Evolutionary conservation across 2,888 invertebrate genomes (phyloP), one percentile per base, ranked within the genome.

Genomic region (Leucophenga montana): DNA sequence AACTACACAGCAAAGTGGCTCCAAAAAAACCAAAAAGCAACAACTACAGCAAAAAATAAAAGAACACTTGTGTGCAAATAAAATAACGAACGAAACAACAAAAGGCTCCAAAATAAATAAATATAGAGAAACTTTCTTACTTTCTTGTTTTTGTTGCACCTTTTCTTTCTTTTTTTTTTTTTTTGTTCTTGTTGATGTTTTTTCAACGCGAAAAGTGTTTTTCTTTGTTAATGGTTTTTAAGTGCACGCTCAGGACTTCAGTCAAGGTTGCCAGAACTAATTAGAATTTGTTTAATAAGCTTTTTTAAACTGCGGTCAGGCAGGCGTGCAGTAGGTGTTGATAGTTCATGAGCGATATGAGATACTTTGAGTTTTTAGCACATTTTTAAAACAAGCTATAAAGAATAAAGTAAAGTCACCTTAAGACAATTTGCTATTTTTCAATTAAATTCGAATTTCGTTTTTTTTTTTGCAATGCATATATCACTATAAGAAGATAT

Each of bases 391-490:
- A 27, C 5, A 27, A n/a, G n/a, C n/a, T n/a, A n/a, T n/a, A n/a
- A n/a, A n/a, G n/a, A n/a, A n/a, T n/a, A 14, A 22, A 27, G 1
- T 44, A 3, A 31, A 6, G 3, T 46, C 18, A n/a, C 20, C 31
- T n/a, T 16, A 27, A 65, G 14, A 56, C 14, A 39, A 22, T 69
- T 44, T 78, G 75, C 75, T 80, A 73, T 84, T 84, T 85, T 86
- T 85, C 79, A 86, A 86, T 85, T 86, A 82, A 86, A 85, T 80
- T 74, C 77, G 83, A 81, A 78, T 82, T 78, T 78, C 74, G 74
- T 78, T 78, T 79, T 82, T 80, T 83, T 76, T 78, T 82, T 76
- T 75, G 75, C 74, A n/a, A 13, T 22, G 14, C 22, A 22, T 64
- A n/a, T n/a, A n/a, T 20, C 33, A 5, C 8, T 16, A 64, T 72